Evolutionary conservation across 2,797 vertebrate genomes (phyloP).

Genomic region (Eupleurogrammus muticus): DNA sequence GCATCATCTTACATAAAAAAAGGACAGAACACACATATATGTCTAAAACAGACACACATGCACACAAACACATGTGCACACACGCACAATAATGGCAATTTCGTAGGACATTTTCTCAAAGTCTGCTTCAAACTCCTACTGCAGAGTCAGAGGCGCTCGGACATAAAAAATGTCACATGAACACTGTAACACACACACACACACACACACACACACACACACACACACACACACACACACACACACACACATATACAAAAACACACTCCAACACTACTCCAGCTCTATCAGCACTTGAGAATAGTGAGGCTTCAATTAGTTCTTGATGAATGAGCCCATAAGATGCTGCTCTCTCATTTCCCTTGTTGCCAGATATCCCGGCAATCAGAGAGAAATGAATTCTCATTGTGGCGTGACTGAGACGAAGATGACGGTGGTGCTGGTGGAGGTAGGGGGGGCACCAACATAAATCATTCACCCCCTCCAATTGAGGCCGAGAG

Average conservation of each 20-base stretch:
- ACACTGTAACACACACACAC: constrained; percentile 61
- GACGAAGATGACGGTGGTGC: constrained; percentile 74
- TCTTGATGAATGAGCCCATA: constrained; percentile 99
- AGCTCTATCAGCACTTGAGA: constrained; percentile 95
- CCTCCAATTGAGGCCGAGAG: constrained; percentile 52
- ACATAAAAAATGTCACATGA: constrained; percentile 48
- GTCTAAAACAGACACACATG: constrained; percentile 6
- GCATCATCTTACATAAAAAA: constrained; percentile 67
- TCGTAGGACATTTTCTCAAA: constrained; percentile 16
- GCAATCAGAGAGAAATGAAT: constrained; percentile 93
- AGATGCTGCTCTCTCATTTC: constrained; percentile 96
- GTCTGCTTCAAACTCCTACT: constrained; percentile 40
- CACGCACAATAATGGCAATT: constrained; percentile 15
- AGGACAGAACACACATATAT: constrained; percentile 86
- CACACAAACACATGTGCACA: constrained; percentile 12
- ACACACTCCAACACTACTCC: constrained; percentile 75
- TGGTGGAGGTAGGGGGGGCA: constrained; percentile 20
- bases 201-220: constrained; percentile 61
- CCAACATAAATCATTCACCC: constrained; percentile 64
- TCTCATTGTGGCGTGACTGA: constrained; percentile 92
- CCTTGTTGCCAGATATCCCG: constrained; percentile 93
- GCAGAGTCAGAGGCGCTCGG: constrained; percentile 41
- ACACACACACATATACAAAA: constrained; percentile 61
- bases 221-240: constrained; percentile 62
- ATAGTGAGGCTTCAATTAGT: constrained; percentile 98